Percentiles rank a stretch among this genome's conserved stretches.
Evolutionary conservation across 2,797 vertebrate species (phyloP).

Genomic region (Trematomus bernacchii): DNA sequence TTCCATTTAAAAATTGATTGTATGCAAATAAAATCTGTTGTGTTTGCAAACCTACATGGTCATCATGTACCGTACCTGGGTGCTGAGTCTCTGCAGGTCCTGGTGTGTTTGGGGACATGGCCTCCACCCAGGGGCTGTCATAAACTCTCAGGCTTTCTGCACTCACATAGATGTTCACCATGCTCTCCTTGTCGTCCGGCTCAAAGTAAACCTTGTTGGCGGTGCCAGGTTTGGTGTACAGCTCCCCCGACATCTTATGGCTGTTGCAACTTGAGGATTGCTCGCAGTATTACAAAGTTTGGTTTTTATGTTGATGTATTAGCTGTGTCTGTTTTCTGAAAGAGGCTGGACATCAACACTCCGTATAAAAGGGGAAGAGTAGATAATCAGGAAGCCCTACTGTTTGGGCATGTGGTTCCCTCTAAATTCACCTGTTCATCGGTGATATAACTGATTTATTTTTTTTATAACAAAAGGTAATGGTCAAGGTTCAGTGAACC

Average conservation of each 20-base stretch:
- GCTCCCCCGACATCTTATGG: constrained; percentile 18
- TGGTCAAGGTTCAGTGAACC: neutral
- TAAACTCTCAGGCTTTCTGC: constrained; percentile 68
- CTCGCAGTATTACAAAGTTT: neutral
- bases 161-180: constrained; percentile 70
- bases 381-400: constrained; percentile 46
- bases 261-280: neutral
- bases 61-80: constrained; percentile 46
- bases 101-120: neutral
- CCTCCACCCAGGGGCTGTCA: constrained; percentile 69
- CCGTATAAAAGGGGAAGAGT: constrained; percentile 43
- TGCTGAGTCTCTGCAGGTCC: constrained; percentile 21
- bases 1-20: neutral
- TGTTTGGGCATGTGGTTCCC: constrained; percentile 18
- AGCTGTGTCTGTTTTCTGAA: constrained; percentile 8
- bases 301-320: neutral
- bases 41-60: neutral
- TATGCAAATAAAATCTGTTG: neutral
- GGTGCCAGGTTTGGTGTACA: constrained; percentile 5
- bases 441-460: neutral
- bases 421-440: neutral
- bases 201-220: constrained; percentile 13
- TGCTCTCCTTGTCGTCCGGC: constrained; percentile 36
- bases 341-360: neutral
- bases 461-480: neutral